A percentile compares a stretch with the other conserved stretches of the same genome.
phyloP scores from a whole-genome alignment of 2,113 vertebrate genomes.

The Nothocercus julius region DNA sequence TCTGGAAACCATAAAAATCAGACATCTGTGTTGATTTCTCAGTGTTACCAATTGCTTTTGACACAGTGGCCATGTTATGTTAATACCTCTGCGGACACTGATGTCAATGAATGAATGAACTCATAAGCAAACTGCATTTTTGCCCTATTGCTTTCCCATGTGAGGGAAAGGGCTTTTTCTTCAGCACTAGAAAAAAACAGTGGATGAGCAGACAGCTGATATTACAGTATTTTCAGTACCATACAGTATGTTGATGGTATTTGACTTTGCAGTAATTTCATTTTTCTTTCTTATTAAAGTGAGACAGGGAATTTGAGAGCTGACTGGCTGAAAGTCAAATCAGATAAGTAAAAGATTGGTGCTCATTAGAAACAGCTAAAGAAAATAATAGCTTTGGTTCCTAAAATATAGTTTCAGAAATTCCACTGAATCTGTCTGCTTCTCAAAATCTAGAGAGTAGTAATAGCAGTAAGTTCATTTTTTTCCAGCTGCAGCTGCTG shows the following conservation, averaged over 20 bases:
- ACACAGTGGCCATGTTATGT: background rate
- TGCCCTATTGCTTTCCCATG: background rate
- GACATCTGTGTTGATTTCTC: background rate
- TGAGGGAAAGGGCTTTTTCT: background rate
- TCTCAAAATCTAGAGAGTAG: background rate
- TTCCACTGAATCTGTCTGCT: background rate
- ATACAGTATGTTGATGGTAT: background rate
- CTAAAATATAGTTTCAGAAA: background rate
- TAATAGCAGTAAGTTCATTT: background rate
- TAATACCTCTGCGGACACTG: background rate
- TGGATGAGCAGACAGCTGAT: background rate
- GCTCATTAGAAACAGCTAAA: background rate
- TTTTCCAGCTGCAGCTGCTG: background rate
- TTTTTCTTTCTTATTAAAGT: background rate
- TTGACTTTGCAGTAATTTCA: background rate
- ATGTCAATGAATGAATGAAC: background rate
- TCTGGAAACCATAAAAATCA: background rate
- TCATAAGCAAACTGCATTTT: background rate
- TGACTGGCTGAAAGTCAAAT: background rate
- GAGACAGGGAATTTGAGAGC: background rate
- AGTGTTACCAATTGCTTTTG: background rate
- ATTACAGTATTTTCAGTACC: background rate
- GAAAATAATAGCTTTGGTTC: background rate
- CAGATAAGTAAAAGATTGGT: background rate
- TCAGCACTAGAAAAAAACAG: background rate